Evolutionary conservation across 2,797 vertebrate genomes (phyloP), one percentile per base, ranked within the genome.

Genomic region (Gorsachius magnificus): DNA sequence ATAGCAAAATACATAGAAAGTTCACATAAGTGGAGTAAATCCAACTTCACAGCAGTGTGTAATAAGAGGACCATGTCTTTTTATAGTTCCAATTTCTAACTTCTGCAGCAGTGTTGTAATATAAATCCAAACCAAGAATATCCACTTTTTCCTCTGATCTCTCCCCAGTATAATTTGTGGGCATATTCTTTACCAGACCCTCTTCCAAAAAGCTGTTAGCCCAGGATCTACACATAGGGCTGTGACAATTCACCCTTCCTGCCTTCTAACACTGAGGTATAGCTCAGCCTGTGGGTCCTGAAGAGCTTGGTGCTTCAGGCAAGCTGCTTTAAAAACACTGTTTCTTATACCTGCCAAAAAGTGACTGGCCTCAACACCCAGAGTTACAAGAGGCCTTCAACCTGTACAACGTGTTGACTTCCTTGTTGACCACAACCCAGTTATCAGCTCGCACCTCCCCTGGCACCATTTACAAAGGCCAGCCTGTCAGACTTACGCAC

Each of bases 391-490:
- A 88, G 36, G 48, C 61, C 79, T 91, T 70, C 10, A 6, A 63
- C 87, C 22, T 57, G 20, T 24, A 58, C 21, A 7, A 9, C 20
- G 1, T 2, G 2, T 1, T 26, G 78, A 66, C 3, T 87, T 72
- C 54, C 75, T 50, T 33, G 46, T n/a, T 82, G 79, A 87, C 56
- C 84, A 68, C 79, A 56, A 64, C 35, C 48, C 79, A 11, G 28
- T 51, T 94, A 85, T 94, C 91, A 89, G 90, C 61, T 12, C 4
- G 24, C 38, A 24, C 58, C 93, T 74, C n/a, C 45, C 83, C 91
- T 69, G 68, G 91, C 87, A 77, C 68, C 16, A 0, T 31, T 85
- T 21, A 17, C 75, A 6, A 19, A 77, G 66, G 63, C 76, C 56
- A 78, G 9, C 28, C 72, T 75, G 51, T 43, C 81, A 65, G 74